Percentiles rank a stretch among this genome's conserved stretches.
These are phyloP conservation scores for Puntigrus tetrazona DNA, from an alignment of 2,113 vertebrate species.

Conservation along the genomic window DNA sequence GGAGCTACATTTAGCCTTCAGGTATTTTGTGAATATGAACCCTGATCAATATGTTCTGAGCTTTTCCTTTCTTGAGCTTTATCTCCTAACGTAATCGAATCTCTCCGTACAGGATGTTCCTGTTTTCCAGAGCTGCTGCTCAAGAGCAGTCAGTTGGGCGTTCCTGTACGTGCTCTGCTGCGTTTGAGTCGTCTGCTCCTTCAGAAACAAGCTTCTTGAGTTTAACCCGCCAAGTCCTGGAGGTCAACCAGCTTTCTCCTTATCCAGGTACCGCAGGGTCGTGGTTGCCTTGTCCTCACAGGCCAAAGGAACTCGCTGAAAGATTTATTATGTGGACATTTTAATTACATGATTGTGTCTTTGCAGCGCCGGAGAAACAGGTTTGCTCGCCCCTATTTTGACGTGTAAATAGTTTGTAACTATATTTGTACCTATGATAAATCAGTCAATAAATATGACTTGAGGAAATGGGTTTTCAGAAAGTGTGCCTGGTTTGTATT, in stretches of 20 bases:
- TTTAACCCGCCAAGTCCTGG: not conserved
- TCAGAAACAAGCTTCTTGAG: conserved; percentile 7
- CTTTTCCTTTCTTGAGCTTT: not conserved
- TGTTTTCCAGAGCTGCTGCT: conserved; percentile 85
- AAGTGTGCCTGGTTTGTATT: not conserved
- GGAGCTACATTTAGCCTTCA: too few species aligned
- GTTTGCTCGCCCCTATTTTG: not conserved
- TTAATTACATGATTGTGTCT: not conserved
- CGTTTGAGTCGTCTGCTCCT: conserved; percentile 85
- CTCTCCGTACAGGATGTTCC: conserved; percentile 74
- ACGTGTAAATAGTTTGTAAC: conserved; percentile 48
- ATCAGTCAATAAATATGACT: conserved; percentile 44
- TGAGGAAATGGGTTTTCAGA: conserved; percentile 7
- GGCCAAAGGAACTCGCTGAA: not conserved
- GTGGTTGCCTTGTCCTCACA: not conserved
- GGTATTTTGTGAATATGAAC: too few species aligned
- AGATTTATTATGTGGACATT: not conserved
- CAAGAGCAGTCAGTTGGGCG: conserved; percentile 79
- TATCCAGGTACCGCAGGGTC: not conserved
- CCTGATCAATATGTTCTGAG: not conserved
- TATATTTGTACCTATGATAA: conserved; percentile 46
- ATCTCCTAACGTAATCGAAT: not conserved
- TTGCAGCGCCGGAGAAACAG: not conserved
- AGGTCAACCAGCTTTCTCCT: not conserved
- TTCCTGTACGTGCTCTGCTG: conserved; percentile 87